Evolutionary conservation across 1,140 invertebrate species (phyloP).

Genomic region (Nebria ingens): DNA sequence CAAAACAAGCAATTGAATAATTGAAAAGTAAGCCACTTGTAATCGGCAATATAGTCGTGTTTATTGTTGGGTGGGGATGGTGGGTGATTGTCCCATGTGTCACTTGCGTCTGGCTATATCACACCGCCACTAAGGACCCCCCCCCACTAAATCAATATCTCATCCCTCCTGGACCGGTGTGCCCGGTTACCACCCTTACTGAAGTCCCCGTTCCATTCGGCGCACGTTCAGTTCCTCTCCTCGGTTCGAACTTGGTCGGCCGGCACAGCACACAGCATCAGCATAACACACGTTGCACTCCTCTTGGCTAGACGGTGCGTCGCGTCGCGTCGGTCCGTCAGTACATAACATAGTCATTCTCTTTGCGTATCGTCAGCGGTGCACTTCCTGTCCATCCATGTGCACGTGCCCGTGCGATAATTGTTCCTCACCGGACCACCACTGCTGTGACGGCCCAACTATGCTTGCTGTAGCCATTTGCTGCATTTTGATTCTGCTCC

Average conservation of each 20-base stretch:
- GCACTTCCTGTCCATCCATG: background rate
- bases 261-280: background rate
- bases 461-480: conserved; percentile 71
- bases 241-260: background rate
- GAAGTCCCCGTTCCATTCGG: background rate
- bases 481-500: conserved; percentile 61
- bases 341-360: too few relatives aligned
- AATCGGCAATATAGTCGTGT: too few relatives aligned
- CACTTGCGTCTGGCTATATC: background rate
- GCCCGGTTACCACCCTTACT: background rate
- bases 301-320: conserved; percentile 14
- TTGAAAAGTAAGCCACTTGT: too few relatives aligned
- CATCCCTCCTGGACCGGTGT: conserved; percentile 18
- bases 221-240: conserved; percentile 1
- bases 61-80: too few relatives aligned
- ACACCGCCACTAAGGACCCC: conserved; percentile 17
- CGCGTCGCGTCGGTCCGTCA: conserved; percentile 3
- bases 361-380: conserved; percentile 1
- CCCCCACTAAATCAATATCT: conserved; percentile 28
- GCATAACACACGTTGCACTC: conserved; percentile 4
- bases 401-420: too few relatives aligned
- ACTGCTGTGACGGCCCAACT: too few relatives aligned
- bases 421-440: conserved; percentile 17
- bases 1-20: too few relatives aligned
- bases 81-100: conserved; percentile 8